Evolutionary conservation across 2,888 invertebrate species (phyloP).

Genomic region (Noctua janthe): DNA sequence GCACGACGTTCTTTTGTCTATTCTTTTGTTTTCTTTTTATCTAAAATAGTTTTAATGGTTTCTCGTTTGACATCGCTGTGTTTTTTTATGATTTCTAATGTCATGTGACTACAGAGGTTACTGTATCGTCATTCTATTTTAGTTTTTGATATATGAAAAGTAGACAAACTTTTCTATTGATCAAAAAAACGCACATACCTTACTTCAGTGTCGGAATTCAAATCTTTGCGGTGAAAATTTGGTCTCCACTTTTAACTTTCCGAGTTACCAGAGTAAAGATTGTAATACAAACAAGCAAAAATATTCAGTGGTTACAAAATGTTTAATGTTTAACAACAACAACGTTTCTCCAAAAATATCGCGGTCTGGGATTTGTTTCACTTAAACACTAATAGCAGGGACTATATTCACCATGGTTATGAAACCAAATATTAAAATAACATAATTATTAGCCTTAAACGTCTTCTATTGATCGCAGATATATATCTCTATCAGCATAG

Average conservation of each 20-base stretch:
- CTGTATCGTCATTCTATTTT: slow-evolving; percentile 26
- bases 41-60: slow-evolving; percentile 46
- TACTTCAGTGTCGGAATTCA: background rate
- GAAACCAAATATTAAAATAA: background rate
- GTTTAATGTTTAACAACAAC: slow-evolving; percentile 45
- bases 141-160: slow-evolving; percentile 15
- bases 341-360: slow-evolving; percentile 35
- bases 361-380: slow-evolving; percentile 39
- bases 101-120: slow-evolving; percentile 28
- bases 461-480: background rate
- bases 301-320: slow-evolving; percentile 32
- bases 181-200: slow-evolving; percentile 1
- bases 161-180: slow-evolving; percentile 7
- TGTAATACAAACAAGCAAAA: slow-evolving; percentile 51
- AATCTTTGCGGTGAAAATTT: slow-evolving; percentile 4
- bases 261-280: slow-evolving; percentile 18
- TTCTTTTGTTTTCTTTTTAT: slow-evolving; percentile 48
- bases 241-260: slow-evolving; percentile 6
- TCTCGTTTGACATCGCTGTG: slow-evolving; percentile 32
- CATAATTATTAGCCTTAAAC: background rate
- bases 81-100: slow-evolving; percentile 46
- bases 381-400: background rate
- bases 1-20: slow-evolving; percentile 55
- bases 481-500: background rate
- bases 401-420: background rate